Evolutionary conservation across 2,797 vertebrate species (phyloP), one percentile per base, ranked within the genome.

Genomic region (Coreius guichenoti): DNA sequence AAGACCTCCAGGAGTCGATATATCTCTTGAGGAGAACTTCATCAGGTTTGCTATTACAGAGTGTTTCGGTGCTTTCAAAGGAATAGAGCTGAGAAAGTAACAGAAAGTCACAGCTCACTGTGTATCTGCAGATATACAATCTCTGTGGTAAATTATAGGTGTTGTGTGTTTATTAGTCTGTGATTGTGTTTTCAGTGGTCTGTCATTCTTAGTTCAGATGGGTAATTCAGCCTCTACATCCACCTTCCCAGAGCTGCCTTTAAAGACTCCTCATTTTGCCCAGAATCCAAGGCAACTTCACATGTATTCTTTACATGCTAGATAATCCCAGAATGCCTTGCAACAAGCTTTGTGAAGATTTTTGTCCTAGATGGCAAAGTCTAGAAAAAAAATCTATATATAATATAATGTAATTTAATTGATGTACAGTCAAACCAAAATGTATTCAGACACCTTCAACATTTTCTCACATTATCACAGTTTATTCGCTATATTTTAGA

Each of bases 101-200:
- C 1, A 56, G 33, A 54, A 21, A 43, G 58, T 65, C 74, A 54
- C 65, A 21, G 69, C 29, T 49, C 79, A 58, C 79, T 39, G 47
- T 86, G 63, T 72, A 47, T 36, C 70, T 65, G 86, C 77, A 81
- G 82, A 85, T 87, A 72, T 56, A 58, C 75, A 36, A 89, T 86
- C 87, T 31, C 51, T 79, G 69, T 76, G 47, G 69, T 85, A 84
- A 63, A 78, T 81, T 54, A 82, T 83, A 83, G 80, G 85, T 73
- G 82, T 65, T 73, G 78, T 65, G 80, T 82, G 82, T 69, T 82
- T 75, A 81, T 83, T 74, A 79, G 77, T 23, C 51, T 5, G 56
- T 76, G 49, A 31, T 77, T 21, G 63, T 45, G 39, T 72, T 84
- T 82, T 83, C 87, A 73, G 82, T 79, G 33, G 76, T 29, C 73